Base-by-base conservation (phyloP, 2,797 vertebrate genomes). In the Eulemur mongoz region DNA sequence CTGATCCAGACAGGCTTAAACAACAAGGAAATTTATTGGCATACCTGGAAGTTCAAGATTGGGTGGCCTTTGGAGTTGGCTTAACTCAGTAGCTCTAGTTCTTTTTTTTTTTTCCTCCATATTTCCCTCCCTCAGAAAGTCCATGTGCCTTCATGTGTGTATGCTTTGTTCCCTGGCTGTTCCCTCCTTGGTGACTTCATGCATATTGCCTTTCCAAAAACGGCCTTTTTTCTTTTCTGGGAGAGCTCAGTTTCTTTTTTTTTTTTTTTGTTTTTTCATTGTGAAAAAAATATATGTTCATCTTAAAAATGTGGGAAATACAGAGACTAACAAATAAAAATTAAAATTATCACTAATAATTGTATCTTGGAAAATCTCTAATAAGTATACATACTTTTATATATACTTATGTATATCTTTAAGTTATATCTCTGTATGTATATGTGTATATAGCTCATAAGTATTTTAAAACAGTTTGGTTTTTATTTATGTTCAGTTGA, bases 401-500 rank as follows among this genome's bases (percentile, higher is more conserved):
- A 32, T 76, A 63, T 30, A 43, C 57, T 48, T 67, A 15, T 40
- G 7, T 7, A 23, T 20, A 61, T 76, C 69, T 61, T 91, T 93
- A 72, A 94, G 30, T 75, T 72, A 5, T 22, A 4, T 76, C 22
- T 89, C 0, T 72, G 1, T 67, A 73, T 84, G 7, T 45, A 43
- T 87, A 7, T 65, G 54, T 52, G 8, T 23, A 30, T 48, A 43
- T 43, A 50, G 43, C 35, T 86, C 61, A 81, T 63, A 85, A 84
- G 38, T 15, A 48, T 69, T 1, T 57, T 91, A 76, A 95, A 91
- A 70, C 4, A 85, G 5, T 81, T 65, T 78, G 43, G 18, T 7
- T 96, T 95, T 92, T 81, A 70, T 70, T 90, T 85, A 72, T 91
- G 38, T 85, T 85, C 50, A 23, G 17, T 61, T 91, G 38, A 23